Percentiles rank a stretch among this genome's conserved stretches.
phyloP scores from a whole-genome alignment of 2,797 vertebrate genomes.

The Lithobates pipiens region DNA sequence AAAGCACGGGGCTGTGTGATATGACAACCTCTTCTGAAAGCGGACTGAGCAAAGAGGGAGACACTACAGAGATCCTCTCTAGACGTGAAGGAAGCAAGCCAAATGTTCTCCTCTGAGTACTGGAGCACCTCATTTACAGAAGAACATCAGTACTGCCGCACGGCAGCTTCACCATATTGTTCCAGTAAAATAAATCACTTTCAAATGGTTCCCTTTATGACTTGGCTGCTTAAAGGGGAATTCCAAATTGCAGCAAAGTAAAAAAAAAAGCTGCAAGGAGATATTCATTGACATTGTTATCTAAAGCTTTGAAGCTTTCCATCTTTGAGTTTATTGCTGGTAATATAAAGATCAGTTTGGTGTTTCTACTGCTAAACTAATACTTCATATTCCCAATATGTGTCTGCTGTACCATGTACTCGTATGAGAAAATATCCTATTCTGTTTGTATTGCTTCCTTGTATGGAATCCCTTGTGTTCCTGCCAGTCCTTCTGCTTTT shows the following conservation, averaged over 20 bases:
- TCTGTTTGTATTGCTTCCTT: no score
- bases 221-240: not conserved
- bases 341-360: no score
- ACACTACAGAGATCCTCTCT: conserved; percentile 1
- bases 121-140: conserved; percentile 14
- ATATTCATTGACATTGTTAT: no score
- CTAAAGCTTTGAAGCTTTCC: no score
- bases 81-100: not conserved
- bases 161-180: not conserved
- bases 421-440: no score
- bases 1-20: conserved; percentile 32
- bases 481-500: no score
- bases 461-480: no score
- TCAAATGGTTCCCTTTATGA: not conserved
- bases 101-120: conserved; percentile 24
- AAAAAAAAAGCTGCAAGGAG: no score
- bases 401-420: no score
- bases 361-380: no score
- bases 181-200: conserved; percentile 3
- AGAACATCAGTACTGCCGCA: not conserved
- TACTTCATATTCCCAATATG: no score
- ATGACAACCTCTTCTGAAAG: conserved; percentile 23
- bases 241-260: not conserved
- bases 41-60: not conserved
- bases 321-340: no score